Conservation (phyloP, 2,113 vertebrate species). For the Stigmatopora nigra region DNA sequence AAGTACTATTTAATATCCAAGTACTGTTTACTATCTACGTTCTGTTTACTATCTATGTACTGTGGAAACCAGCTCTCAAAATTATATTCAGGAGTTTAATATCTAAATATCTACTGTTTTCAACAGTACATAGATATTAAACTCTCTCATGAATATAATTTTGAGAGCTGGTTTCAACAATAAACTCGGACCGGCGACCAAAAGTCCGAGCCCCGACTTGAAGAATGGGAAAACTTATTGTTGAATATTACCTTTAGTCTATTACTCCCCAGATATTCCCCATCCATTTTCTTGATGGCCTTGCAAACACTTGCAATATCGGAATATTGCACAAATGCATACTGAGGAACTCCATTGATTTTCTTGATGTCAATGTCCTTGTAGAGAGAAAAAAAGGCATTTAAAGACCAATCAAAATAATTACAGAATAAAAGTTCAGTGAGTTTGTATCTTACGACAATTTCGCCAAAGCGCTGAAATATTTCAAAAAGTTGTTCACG, state of each 20-base stretch:
- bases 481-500: conserved; percentile 95
- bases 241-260: conserved; percentile 82
- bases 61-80: too few relatives aligned
- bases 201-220: too few relatives aligned
- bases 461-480: conserved; percentile 96
- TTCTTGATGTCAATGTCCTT: conserved; percentile 99
- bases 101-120: too few relatives aligned
- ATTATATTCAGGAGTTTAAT: too few relatives aligned
- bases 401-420: neutral
- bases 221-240: neutral
- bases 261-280: conserved; percentile 94
- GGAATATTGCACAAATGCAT: conserved; percentile 95
- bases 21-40: too few relatives aligned
- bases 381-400: conserved; percentile 13
- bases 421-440: neutral
- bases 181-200: too few relatives aligned
- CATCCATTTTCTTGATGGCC: conserved; percentile 99
- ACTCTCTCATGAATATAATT: too few relatives aligned
- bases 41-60: too few relatives aligned
- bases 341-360: conserved; percentile 93
- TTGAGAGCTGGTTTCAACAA: too few relatives aligned
- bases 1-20: too few relatives aligned
- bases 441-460: conserved; percentile 78
- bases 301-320: conserved; percentile 98
- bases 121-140: too few relatives aligned